These are phyloP conservation scores for Criorhina ranunculi DNA, from an alignment of 2,888 invertebrate genomes.

Conservation along the genomic window DNA sequence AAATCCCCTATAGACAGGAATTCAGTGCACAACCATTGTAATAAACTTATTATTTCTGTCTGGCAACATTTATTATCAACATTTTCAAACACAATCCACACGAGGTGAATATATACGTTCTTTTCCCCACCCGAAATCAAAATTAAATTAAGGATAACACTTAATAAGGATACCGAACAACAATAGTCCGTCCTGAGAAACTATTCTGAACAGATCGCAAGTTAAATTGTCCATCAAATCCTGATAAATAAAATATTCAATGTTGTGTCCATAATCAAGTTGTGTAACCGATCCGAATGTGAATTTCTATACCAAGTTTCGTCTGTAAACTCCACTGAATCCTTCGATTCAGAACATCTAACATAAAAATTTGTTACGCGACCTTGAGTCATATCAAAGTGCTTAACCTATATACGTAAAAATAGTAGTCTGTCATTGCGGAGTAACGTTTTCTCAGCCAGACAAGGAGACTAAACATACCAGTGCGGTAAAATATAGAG, in stretches of 20 bases:
- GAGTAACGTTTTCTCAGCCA: slow-evolving; percentile 19
- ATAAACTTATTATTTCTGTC: neutral
- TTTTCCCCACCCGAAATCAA: slow-evolving; percentile 3
- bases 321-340: neutral
- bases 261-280: slow-evolving; percentile 10
- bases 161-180: neutral
- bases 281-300: slow-evolving; percentile 20
- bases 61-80: slow-evolving; percentile 19
- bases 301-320: neutral
- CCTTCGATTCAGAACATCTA: neutral
- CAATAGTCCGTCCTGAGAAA: slow-evolving; percentile 42
- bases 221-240: neutral
- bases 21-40: too few species aligned
- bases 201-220: slow-evolving; percentile 2
- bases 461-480: slow-evolving; percentile 2
- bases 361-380: neutral
- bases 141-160: slow-evolving; percentile 8
- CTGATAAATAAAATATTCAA: neutral
- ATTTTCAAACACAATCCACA: neutral
- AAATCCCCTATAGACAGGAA: too few species aligned
- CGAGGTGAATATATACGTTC: slow-evolving; percentile 8
- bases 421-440: slow-evolving; percentile 6
- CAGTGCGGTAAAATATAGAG: slow-evolving; percentile 27
- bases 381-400: slow-evolving; percentile 3
- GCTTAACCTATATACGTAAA: neutral